Percentiles rank a stretch among this genome's conserved stretches.
phyloP scores from a whole-genome alignment of 1,140 invertebrate genomes.

The Bradysia coprophila region DNA sequence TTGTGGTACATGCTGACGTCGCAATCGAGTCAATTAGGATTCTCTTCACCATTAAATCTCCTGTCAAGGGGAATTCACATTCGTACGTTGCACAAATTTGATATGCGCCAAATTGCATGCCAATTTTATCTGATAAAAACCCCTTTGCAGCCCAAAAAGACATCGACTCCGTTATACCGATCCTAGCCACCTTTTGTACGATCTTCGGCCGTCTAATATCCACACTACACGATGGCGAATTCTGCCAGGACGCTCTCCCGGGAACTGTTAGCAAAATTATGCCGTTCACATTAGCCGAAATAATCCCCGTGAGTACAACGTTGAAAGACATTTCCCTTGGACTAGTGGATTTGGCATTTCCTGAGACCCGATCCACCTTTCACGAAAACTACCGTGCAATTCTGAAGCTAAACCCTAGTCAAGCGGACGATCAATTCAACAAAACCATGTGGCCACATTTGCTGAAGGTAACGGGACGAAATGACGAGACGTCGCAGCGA shows the following conservation, averaged over 20 bases:
- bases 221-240: constrained; percentile 78
- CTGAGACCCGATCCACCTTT: constrained; percentile 47
- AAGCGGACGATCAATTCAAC: constrained; percentile 19
- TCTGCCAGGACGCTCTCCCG: constrained; percentile 32
- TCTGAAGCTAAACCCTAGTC: constrained; percentile 17
- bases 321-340: constrained; percentile 70
- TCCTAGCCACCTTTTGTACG: constrained; percentile 69
- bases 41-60: constrained; percentile 17
- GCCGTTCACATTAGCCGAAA: constrained; percentile 20
- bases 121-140: no score
- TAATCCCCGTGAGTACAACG: constrained; percentile 44
- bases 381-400: constrained; percentile 22
- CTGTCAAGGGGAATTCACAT: constrained; percentile 20
- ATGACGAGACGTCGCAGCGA: no score
- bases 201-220: constrained; percentile 65
- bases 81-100: constrained; percentile 14
- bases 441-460: constrained; percentile 34
- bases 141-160: constrained; percentile 43
- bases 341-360: constrained; percentile 77
- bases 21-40: constrained; percentile 24
- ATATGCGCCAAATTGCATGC: no score
- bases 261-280: constrained; percentile 14
- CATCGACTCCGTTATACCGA: constrained; percentile 51
- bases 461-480: constrained; percentile 25
- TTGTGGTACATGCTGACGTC: constrained; percentile 49